phyloP scores from a whole-genome alignment of 53 echinoderm and acorn worm genomes.

The Zoroaster sp. region DNA sequence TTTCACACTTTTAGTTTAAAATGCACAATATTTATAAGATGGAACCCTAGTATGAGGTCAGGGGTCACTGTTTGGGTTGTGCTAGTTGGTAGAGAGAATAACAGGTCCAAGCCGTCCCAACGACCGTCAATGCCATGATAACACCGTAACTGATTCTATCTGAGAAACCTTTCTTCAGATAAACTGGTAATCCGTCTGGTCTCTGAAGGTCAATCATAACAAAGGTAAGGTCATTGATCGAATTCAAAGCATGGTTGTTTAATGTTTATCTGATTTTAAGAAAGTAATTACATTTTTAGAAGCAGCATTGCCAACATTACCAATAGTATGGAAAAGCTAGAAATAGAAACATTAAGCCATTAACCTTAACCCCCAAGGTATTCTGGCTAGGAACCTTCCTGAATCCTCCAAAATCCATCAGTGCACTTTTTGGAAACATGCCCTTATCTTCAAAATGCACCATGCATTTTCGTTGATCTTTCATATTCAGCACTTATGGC shows the following conservation, averaged over 20 bases:
- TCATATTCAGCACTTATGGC: too few relatives aligned
- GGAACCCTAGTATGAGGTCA: background rate
- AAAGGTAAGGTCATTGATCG: background rate
- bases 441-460: too few relatives aligned
- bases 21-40: background rate
- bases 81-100: slow-evolving; percentile 63
- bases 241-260: background rate
- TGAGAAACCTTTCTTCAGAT: slow-evolving; percentile 74
- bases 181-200: slow-evolving; percentile 67
- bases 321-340: too few relatives aligned
- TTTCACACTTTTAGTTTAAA: background rate
- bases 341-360: too few relatives aligned
- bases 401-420: too few relatives aligned
- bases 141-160: slow-evolving; percentile 61
- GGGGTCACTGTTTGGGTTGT: slow-evolving; percentile 53
- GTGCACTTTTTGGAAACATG: too few relatives aligned
- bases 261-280: too few relatives aligned
- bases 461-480: too few relatives aligned
- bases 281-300: too few relatives aligned
- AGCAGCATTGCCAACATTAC: too few relatives aligned
- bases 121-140: slow-evolving; percentile 61
- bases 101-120: slow-evolving; percentile 72
- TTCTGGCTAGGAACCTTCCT: too few relatives aligned
- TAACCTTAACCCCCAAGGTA: too few relatives aligned
- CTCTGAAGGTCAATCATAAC: slow-evolving; percentile 32